Base-by-base conservation (phyloP, 2,797 vertebrate genomes). In the Clarias platycephalus region DNA sequence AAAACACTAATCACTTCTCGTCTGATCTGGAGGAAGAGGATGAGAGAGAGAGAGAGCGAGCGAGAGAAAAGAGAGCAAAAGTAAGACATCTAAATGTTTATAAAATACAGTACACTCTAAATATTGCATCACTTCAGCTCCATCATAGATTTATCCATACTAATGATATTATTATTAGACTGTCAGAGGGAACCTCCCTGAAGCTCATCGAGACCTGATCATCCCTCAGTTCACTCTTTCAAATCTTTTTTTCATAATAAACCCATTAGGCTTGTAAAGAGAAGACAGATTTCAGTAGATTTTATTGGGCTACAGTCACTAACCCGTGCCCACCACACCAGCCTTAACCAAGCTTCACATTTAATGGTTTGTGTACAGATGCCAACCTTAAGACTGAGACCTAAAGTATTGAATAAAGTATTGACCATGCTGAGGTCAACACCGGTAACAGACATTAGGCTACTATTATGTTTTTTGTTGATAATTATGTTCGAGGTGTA, bases 1-100 rank as follows among this genome's bases (percentile, higher is more conserved):
- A 95, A 95, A 95, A 94, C 92, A 94, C 93, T 93, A 95, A 95
- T 95, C 93, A 95, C 93, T 93, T 94, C 92, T 94, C 84, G 90
- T 85, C 88, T 91, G 92, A 92, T 92, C 92, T 88, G 80, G 88
- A 90, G 89, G 90, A 89, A 86, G 88, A 83, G 89, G 89, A 31
- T 0, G 16, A 62, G 81, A 6, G 31, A 34, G 81, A 12, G 28
- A 10, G 8, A 3, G 20, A 63, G 74, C 49, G 26, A 26, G 63
- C n/a, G 60, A 62, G 60, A 62, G 60, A 26, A 24, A 26, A 71
- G 80, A 72, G 71, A 55, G 63, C 4, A 9, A 53, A 64, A 64
- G 67, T 44, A 90, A 87, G 37, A 87, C 87, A 87, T 90, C 91
- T 86, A 34, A 91, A 84, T 90, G 90, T 28, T 76, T 15, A 93